Percentiles rank a stretch among this genome's conserved stretches.
Conservation (phyloP, 2,113 vertebrate species). For the Patagioenas fasciata region DNA sequence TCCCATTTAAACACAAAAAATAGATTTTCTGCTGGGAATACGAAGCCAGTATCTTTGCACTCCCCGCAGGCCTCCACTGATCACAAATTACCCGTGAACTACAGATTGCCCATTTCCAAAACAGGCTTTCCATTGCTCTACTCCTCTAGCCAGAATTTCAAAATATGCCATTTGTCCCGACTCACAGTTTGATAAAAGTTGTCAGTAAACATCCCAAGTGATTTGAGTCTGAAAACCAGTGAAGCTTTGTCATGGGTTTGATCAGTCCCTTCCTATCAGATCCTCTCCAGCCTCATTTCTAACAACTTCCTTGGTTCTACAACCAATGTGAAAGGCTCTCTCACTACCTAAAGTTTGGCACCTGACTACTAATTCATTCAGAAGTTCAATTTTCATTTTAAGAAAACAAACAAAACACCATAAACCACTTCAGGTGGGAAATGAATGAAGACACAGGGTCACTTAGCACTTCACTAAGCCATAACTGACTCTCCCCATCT, state of each 20-base stretch:
- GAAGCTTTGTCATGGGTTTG: background rate
- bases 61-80: background rate
- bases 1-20: background rate
- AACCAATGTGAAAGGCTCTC: background rate
- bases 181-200: background rate
- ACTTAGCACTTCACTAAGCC: background rate
- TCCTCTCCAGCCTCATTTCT: background rate
- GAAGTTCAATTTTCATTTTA: background rate
- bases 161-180: background rate
- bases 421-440: background rate
- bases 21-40: background rate
- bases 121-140: background rate
- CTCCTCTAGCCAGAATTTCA: background rate
- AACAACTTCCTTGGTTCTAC: background rate
- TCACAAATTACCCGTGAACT: background rate
- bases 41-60: background rate
- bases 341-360: background rate
- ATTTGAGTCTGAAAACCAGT: background rate
- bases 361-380: background rate
- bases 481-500: background rate
- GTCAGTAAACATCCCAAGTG: background rate
- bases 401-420: background rate
- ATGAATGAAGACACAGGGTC: background rate
- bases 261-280: background rate
- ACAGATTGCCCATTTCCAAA: background rate